phyloP scores from a whole-genome alignment of 2,113 vertebrate genomes.

The Corythaeola cristata region DNA sequence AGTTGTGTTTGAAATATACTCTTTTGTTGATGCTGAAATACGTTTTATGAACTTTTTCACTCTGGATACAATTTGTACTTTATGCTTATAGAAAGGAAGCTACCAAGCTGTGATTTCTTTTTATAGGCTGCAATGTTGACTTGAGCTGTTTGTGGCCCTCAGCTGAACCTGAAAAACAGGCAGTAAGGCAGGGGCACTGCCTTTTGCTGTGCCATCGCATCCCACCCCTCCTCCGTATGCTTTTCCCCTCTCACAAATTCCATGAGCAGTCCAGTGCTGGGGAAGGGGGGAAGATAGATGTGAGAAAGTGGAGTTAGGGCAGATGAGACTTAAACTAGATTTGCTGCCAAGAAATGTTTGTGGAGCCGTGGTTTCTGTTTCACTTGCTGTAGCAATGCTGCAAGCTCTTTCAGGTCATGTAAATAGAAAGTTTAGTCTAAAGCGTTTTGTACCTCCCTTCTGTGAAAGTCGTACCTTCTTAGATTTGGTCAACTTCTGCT shows the following conservation, averaged over 20 bases:
- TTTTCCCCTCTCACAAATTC: neutral
- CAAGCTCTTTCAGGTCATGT: neutral
- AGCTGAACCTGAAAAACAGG: neutral
- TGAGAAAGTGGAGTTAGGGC: fast-evolving
- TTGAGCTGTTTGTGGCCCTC: neutral
- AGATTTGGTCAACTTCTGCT: neutral
- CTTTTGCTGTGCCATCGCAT: neutral
- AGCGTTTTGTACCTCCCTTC: neutral
- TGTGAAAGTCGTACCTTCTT: neutral
- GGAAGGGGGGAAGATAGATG: neutral
- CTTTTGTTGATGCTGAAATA: neutral
- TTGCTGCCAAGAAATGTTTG: neutral
- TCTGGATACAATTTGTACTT: neutral
- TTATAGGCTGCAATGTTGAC: neutral
- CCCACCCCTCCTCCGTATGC: neutral
- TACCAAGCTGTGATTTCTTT: neutral
- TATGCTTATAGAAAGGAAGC: neutral
- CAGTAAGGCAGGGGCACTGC: neutral
- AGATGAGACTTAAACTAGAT: neutral
- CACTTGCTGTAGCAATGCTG: neutral
- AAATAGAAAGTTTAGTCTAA: neutral
- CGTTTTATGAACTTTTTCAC: neutral
- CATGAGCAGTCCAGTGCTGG: neutral
- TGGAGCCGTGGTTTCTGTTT: neutral
- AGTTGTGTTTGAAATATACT: neutral